A percentile compares a stretch with the other conserved stretches of the same genome.
Evolutionary conservation across 2,797 vertebrate species (phyloP).

Genomic region (Lutjanus argentimaculatus): DNA sequence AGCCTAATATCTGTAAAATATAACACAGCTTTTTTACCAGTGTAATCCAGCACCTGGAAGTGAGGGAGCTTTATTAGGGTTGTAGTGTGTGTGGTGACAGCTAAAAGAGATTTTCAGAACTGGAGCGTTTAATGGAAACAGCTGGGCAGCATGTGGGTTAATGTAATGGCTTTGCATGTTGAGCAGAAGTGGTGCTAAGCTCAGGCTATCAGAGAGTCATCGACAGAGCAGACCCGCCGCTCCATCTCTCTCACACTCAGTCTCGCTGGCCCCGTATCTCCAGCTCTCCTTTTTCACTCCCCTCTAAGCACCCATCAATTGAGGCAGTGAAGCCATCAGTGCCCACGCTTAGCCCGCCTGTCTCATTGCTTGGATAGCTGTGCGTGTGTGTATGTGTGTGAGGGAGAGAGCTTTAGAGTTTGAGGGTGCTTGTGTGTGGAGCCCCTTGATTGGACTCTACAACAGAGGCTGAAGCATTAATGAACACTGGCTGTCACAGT

Average conservation of each 20-base stretch:
- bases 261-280: slow-evolving; percentile 51
- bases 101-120: slow-evolving; percentile 51
- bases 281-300: slow-evolving; percentile 60
- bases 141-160: slow-evolving; percentile 67
- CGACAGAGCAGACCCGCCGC: slow-evolving; percentile 43
- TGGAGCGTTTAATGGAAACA: slow-evolving; percentile 72
- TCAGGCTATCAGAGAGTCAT: slow-evolving; percentile 69
- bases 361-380: slow-evolving; percentile 63
- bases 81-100: slow-evolving; percentile 53
- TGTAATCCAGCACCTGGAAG: slow-evolving; percentile 57
- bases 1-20: slow-evolving; percentile 46
- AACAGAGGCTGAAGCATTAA: slow-evolving; percentile 72
- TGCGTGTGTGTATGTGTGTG: slow-evolving; percentile 27
- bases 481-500: slow-evolving; percentile 74
- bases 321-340: slow-evolving; percentile 79
- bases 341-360: slow-evolving; percentile 72
- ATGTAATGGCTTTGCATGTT: slow-evolving; percentile 73
- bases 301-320: slow-evolving; percentile 80
- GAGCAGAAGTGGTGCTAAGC: slow-evolving; percentile 70
- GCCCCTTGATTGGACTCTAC: slow-evolving; percentile 80
- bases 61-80: slow-evolving; percentile 51
- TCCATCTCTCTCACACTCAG: slow-evolving; percentile 59
- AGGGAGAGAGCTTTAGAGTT: slow-evolving; percentile 47
- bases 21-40: slow-evolving; percentile 28
- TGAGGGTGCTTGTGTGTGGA: slow-evolving; percentile 73